A percentile compares a stretch with the other conserved stretches of the same genome.
Conservation (phyloP, 1,140 invertebrate genomes). For the Lerema accius region DNA sequence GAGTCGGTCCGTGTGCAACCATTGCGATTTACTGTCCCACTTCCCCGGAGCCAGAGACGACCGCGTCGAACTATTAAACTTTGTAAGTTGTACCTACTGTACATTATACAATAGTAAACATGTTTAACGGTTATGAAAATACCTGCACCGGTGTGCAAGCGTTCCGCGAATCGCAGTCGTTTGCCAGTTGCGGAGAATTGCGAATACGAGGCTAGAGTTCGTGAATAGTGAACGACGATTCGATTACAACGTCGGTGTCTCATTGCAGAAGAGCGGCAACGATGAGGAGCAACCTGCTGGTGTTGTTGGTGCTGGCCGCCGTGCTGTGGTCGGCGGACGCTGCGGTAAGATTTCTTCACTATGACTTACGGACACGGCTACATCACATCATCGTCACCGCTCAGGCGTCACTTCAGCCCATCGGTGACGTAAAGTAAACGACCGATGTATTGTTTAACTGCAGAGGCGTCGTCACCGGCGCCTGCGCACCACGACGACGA, state of each 20-base stretch:
- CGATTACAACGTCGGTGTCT: constrained; percentile 8
- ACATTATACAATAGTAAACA: too few species aligned
- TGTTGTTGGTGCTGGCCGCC: constrained; percentile 62
- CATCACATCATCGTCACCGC: too few species aligned
- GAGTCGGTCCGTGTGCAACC: too few species aligned
- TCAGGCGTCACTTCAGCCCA: too few species aligned
- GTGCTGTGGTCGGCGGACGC: constrained; percentile 60
- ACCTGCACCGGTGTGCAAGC: not conserved
- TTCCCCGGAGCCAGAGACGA: too few species aligned
- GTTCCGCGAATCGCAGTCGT: not conserved
- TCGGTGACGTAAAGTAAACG: too few species aligned
- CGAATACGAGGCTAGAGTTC: not conserved
- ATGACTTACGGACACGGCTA: not conserved
- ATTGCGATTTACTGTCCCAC: too few species aligned
- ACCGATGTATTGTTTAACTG: constrained; percentile 22
- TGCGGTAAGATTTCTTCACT: constrained; percentile 39
- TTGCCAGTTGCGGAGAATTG: not conserved
- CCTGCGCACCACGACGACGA: constrained; percentile 57
- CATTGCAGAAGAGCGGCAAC: constrained; percentile 44
- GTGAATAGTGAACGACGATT: too few species aligned
- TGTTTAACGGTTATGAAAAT: too few species aligned
- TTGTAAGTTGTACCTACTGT: too few species aligned
- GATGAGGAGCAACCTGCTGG: constrained; percentile 61
- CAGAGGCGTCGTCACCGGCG: constrained; percentile 61
- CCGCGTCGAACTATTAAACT: too few species aligned